Conservation (phyloP, 2,888 invertebrate species). For the Aporophyla lueneburgensis region DNA sequence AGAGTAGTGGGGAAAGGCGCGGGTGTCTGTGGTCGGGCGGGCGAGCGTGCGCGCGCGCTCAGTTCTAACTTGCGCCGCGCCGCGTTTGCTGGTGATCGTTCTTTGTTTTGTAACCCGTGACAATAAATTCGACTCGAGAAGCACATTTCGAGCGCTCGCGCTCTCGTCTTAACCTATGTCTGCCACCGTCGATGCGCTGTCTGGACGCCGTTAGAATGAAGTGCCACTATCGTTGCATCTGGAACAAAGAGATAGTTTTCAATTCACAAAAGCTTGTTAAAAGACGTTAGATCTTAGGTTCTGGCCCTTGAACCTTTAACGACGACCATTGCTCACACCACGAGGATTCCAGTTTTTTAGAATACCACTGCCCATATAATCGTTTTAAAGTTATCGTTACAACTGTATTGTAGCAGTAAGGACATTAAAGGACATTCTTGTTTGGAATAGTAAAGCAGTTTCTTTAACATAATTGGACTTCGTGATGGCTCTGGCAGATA, state of each 20-base stretch:
- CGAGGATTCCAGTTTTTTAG: slow-evolving; percentile 83
- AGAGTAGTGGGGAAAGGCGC: slow-evolving; percentile 70
- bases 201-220: slow-evolving; percentile 91
- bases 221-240: slow-evolving; percentile 97
- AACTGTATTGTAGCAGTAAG: slow-evolving; percentile 85
- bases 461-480: slow-evolving; percentile 75
- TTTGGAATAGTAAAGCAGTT: slow-evolving; percentile 74
- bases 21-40: slow-evolving; percentile 65
- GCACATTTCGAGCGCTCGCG: slow-evolving; percentile 86
- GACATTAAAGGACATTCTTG: slow-evolving; percentile 77
- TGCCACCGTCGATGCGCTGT: slow-evolving; percentile 85
- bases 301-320: slow-evolving; percentile 76
- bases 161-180: slow-evolving; percentile 88
- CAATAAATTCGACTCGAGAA: slow-evolving; percentile 88
- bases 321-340: slow-evolving; percentile 86
- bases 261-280: slow-evolving; percentile 98
- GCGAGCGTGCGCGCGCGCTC: slow-evolving; percentile 76
- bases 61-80: slow-evolving; percentile 78
- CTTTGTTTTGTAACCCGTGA: slow-evolving; percentile 79
- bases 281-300: slow-evolving; percentile 94
- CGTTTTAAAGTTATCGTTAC: slow-evolving; percentile 75
- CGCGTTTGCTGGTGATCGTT: slow-evolving; percentile 83
- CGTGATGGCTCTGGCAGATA: slow-evolving; percentile 87
- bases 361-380: slow-evolving; percentile 87
- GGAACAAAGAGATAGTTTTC: slow-evolving; percentile 98